These are phyloP conservation scores for Agrilus mali DNA, from an alignment of 2,888 invertebrate genomes.

Conservation along the genomic window DNA sequence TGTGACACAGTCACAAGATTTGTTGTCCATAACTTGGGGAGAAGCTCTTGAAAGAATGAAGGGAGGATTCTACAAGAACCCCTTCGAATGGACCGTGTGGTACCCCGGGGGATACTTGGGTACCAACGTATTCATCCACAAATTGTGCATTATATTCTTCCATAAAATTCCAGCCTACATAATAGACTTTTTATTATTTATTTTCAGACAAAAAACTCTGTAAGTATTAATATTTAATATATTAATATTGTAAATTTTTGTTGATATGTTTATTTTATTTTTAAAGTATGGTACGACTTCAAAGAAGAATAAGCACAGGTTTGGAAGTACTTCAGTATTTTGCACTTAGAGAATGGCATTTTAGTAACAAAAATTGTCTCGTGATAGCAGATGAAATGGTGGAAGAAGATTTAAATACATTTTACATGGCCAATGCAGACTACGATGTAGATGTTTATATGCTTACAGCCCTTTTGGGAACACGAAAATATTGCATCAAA, in stretches of 20 bases:
- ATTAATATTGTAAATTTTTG: constrained; percentile 1
- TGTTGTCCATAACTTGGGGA: constrained; percentile 67
- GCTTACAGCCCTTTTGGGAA: constrained; percentile 58
- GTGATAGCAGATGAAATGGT: constrained; percentile 39
- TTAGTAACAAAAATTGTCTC: constrained; percentile 45
- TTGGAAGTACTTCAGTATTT: constrained; percentile 58
- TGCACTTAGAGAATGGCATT: constrained; percentile 66
- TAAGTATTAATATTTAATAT: constrained; percentile 34
- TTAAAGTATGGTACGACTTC: constrained; percentile 46
- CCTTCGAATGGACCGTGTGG: constrained; percentile 61
- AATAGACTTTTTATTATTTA: constrained; percentile 50
- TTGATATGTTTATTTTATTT: too few species aligned
- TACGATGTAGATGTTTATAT: constrained; percentile 41
- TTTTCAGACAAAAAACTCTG: constrained; percentile 61
- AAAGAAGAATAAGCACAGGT: constrained; percentile 44
- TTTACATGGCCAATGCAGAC: constrained; percentile 33
- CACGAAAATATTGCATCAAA: constrained; percentile 65
- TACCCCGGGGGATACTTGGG: constrained; percentile 60
- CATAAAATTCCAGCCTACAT: constrained; percentile 63
- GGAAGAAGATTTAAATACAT: constrained; percentile 42
- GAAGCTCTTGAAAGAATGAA: constrained; percentile 55
- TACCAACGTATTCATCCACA: constrained; percentile 48
- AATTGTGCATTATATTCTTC: constrained; percentile 49
- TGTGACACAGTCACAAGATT: constrained; percentile 60
- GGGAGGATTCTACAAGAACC: constrained; percentile 45